Percentiles rank a stretch among this genome's conserved stretches.
These are phyloP conservation scores for Sphaeramia orbicularis DNA, from an alignment of 2,797 vertebrate genomes.

Conservation along the genomic window DNA sequence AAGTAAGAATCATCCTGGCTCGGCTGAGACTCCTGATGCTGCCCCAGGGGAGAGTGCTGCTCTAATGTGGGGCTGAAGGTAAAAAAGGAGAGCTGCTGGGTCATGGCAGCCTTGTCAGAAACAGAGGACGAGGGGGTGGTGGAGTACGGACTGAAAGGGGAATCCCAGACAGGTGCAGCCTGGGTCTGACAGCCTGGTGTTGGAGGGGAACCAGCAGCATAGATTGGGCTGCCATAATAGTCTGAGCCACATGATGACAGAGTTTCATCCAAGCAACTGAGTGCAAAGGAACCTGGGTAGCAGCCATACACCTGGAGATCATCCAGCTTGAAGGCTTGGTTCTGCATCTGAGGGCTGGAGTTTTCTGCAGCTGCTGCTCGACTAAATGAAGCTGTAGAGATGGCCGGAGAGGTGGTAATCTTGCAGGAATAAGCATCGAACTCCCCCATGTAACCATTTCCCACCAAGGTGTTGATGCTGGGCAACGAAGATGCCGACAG, in stretches of 20 bases:
- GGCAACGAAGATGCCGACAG: constrained; percentile 88
- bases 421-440: constrained; percentile 93
- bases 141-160: constrained; percentile 89
- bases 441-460: constrained; percentile 89
- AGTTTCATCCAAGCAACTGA: constrained; percentile 91
- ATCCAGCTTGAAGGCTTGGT: constrained; percentile 91
- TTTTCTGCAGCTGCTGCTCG: constrained; percentile 58
- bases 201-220: constrained; percentile 88
- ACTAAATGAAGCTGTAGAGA: constrained; percentile 62
- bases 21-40: constrained; percentile 72
- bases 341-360: constrained; percentile 73
- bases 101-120: constrained; percentile 84
- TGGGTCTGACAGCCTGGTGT: constrained; percentile 89
- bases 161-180: constrained; percentile 89
- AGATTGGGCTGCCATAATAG: constrained; percentile 94
- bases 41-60: constrained; percentile 76
- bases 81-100: constrained; percentile 89
- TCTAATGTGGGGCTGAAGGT: constrained; percentile 75
- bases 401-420: constrained; percentile 81
- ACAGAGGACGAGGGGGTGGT: constrained; percentile 85
- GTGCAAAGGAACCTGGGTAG: constrained; percentile 91
- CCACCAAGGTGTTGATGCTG: constrained; percentile 96
- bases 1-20: constrained; percentile 74
- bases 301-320: constrained; percentile 96
- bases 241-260: constrained; percentile 94